These are phyloP conservation scores for Plectrocnemia conspersa DNA, from an alignment of 1,140 invertebrate genomes.

Conservation along the genomic window DNA sequence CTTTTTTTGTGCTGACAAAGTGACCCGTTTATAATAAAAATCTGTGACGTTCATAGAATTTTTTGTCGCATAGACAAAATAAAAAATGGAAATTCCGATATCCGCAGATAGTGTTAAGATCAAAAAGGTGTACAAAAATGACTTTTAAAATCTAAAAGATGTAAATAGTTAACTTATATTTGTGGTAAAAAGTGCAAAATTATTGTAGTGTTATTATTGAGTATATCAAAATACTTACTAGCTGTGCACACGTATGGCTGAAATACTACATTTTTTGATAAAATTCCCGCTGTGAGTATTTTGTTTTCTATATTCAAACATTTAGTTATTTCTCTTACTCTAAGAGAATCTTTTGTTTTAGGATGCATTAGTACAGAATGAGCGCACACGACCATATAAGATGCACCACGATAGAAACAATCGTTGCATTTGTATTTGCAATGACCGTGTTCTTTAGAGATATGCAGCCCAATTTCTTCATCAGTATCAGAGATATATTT, in stretches of 20 bases:
- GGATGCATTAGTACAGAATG: conserved; percentile 2
- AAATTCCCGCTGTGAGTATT: background rate
- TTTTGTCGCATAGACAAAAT: no score
- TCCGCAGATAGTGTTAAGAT: no score
- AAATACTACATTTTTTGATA: background rate
- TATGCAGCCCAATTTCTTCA: background rate
- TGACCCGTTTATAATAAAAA: no score
- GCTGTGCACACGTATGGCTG: conserved; percentile 3
- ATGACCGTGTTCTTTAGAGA: background rate
- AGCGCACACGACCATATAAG: conserved; percentile 2
- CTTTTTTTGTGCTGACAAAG: no score
- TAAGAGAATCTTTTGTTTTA: background rate
- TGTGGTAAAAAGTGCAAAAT: background rate
- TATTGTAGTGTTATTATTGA: background rate
- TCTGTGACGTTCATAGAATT: no score
- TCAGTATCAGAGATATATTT: background rate
- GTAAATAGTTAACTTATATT: no score
- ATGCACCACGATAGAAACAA: background rate
- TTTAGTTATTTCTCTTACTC: background rate
- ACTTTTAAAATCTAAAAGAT: no score
- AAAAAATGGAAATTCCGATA: no score
- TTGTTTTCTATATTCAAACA: background rate
- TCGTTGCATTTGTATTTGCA: background rate
- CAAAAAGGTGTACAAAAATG: no score
- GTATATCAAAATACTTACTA: conserved; percentile 7